Evolutionary conservation across 2,113 vertebrate species (phyloP).

Genomic region (Ariopsis seemanni): DNA sequence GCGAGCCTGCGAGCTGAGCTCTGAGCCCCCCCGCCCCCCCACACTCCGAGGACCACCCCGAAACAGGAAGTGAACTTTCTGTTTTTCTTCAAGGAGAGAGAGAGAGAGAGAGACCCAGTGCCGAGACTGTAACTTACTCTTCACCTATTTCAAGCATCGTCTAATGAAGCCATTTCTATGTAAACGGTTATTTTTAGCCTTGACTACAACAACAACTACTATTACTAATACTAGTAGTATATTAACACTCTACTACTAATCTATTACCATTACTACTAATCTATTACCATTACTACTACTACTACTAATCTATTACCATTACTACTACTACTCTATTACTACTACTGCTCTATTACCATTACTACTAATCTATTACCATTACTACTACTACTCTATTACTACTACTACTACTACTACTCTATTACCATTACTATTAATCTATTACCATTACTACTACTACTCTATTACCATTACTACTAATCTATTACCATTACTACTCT

Average conservation of each 20-base stretch:
- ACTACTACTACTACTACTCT: too few relatives aligned
- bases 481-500: too few relatives aligned
- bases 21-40: constrained; percentile 62
- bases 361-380: too few relatives aligned
- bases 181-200: neutral
- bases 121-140: constrained; percentile 9
- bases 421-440: too few relatives aligned
- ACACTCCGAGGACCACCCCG: constrained; percentile 81
- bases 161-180: neutral
- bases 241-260: too few relatives aligned
- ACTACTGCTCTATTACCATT: too few relatives aligned
- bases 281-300: too few relatives aligned
- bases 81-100: constrained; percentile 72
- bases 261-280: neutral
- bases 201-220: neutral
- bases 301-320: too few relatives aligned
- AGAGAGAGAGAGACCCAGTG: neutral
- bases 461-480: too few relatives aligned
- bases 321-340: too few relatives aligned
- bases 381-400: too few relatives aligned
- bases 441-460: too few relatives aligned
- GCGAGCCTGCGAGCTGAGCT: constrained; percentile 69
- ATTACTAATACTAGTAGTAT: neutral
- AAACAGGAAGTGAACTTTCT: constrained; percentile 85
- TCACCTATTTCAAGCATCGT: constrained; percentile 23